Evolutionary conservation across 2,113 vertebrate species (phyloP).

Genomic region (Pelobates fuscus): DNA sequence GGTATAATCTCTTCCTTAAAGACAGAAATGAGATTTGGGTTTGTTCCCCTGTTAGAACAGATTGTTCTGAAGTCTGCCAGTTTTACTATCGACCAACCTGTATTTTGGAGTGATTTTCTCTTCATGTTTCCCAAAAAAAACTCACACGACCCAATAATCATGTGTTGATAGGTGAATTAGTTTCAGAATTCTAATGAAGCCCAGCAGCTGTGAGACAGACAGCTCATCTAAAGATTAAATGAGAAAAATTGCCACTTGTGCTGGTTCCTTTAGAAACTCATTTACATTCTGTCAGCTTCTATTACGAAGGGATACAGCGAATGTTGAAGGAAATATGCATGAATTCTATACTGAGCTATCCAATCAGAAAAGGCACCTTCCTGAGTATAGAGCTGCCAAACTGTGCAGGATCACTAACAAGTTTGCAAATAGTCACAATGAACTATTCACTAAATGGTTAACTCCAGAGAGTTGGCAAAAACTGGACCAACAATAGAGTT

Average conservation of each 20-base stretch:
- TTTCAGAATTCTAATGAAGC: constrained; percentile 78
- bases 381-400: constrained; percentile 33
- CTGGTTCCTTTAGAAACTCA: constrained; percentile 88
- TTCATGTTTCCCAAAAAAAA: constrained; percentile 60
- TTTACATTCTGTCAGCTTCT: constrained; percentile 96
- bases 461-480: too few relatives aligned
- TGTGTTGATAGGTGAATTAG: constrained; percentile 75
- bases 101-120: constrained; percentile 65
- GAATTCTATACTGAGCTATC: constrained; percentile 63
- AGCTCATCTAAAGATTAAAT: constrained; percentile 90
- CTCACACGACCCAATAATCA: constrained; percentile 74
- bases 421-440: too few relatives aligned
- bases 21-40: constrained; percentile 44
- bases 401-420: background rate
- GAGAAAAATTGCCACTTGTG: constrained; percentile 92
- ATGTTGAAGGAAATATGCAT: constrained; percentile 70
- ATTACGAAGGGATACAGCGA: constrained; percentile 76
- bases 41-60: constrained; percentile 56
- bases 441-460: too few relatives aligned
- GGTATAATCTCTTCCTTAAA: constrained; percentile 41
- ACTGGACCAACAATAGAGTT: too few relatives aligned
- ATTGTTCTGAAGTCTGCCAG: constrained; percentile 58
- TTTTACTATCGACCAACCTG: constrained; percentile 58
- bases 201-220: constrained; percentile 78
- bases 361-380: constrained; percentile 68